A percentile compares a stretch with the other conserved stretches of the same genome.
phyloP scores from a whole-genome alignment of 2,797 vertebrate genomes.

The Tolypeutes matacus region DNA sequence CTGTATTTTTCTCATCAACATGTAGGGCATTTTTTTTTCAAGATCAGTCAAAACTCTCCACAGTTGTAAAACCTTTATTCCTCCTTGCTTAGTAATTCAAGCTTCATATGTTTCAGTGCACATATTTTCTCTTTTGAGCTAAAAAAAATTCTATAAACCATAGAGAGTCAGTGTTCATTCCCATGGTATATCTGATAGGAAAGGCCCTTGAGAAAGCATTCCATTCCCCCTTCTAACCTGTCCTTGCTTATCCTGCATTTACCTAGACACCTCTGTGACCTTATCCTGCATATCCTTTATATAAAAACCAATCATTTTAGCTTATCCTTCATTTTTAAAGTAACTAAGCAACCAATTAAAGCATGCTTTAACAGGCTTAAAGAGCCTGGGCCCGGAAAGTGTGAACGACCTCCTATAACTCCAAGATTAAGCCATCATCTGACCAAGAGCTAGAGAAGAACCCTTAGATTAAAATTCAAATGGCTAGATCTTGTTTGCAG shows the following conservation, averaged over 20 bases:
- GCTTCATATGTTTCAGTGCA: neutral
- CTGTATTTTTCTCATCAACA: neutral
- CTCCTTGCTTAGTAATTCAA: neutral
- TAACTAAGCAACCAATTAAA: neutral
- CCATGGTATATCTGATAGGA: neutral
- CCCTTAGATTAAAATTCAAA: constrained; percentile 6
- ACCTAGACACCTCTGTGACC: neutral
- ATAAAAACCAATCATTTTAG: neutral
- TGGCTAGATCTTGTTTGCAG: neutral
- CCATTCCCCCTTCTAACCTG: neutral
- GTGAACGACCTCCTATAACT: neutral
- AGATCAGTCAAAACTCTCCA: neutral
- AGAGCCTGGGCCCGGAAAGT: neutral
- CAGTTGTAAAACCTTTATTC: neutral
- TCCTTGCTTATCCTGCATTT: neutral
- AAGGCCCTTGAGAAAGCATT: neutral
- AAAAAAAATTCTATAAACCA: neutral
- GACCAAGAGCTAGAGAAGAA: neutral
- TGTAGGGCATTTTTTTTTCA: neutral
- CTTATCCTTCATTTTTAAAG: constrained; percentile 32
- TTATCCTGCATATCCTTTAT: neutral
- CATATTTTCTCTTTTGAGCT: constrained; percentile 35
- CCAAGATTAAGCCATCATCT: neutral
- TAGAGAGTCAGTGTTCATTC: neutral
- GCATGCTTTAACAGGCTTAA: constrained; percentile 1